These are phyloP conservation scores for Alca torda DNA, from an alignment of 2,797 vertebrate species.

Conservation along the genomic window DNA sequence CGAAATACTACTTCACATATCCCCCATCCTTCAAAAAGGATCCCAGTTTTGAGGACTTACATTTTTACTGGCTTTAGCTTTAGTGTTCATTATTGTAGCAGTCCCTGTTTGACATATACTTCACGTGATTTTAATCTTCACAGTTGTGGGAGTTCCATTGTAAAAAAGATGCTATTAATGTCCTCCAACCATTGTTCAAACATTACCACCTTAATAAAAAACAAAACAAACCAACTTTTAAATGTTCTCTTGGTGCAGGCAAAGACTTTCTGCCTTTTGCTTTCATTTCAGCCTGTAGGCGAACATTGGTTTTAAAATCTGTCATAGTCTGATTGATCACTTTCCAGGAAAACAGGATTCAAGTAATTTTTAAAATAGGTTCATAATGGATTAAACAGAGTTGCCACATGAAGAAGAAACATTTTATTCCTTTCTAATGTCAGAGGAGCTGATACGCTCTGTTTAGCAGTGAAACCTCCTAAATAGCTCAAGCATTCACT, in stretches of 20 bases:
- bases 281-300: conserved; percentile 41
- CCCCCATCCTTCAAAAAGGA: not conserved
- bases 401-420: conserved; percentile 38
- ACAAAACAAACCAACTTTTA: not conserved
- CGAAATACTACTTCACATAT: not conserved
- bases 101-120: not conserved
- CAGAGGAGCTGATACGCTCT: not conserved
- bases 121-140: conserved; percentile 5
- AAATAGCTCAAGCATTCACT: not conserved
- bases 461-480: conserved; percentile 7
- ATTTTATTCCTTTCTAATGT: conserved; percentile 15
- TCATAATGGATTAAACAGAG: conserved; percentile 42
- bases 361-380: conserved; percentile 2
- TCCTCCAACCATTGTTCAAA: not conserved
- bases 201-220: not conserved
- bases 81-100: not conserved
- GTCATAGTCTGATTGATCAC: conserved; percentile 29
- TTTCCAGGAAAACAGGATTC: conserved; percentile 47
- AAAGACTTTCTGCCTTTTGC: not conserved
- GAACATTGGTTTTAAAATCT: conserved; percentile 24
- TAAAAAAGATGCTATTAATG: conserved; percentile 43
- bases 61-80: conserved; percentile 18
- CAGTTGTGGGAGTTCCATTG: not conserved
- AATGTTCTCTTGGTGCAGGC: not conserved
- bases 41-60: not conserved